Evolutionary conservation across 2,888 invertebrate genomes (phyloP), one percentile per base, ranked within the genome.

Genomic region (Aricia artaxerxes): DNA sequence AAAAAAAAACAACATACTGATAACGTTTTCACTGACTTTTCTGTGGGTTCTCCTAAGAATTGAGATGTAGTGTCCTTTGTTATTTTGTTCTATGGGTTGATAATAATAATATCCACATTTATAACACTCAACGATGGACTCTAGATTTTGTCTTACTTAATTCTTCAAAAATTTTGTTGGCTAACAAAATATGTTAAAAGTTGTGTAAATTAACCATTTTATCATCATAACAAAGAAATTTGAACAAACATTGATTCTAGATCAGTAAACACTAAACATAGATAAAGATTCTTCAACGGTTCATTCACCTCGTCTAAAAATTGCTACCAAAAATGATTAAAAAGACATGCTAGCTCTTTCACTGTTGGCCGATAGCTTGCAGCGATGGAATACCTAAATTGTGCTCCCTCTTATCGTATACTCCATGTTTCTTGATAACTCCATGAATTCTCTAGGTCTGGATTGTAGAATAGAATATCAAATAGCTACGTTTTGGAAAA

Each of bases 361-460:
- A 76, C 53, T 13, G 57, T 35, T 76, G 76, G 76, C 76, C 76
- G 31, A 76, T 53, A 53, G 76, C 76, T 53, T 31, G 31, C 16
- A 35, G 76, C 76, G 31, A 76, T 31, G 13, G 76, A 76, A 76
- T 76, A 76, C 76, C 76, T 76, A 76, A 76, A 76, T 73, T 24
- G 16, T 13, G 16, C 44, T 73, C 73, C 24, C 16, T 44, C 44
- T 44, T 73, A 73, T 44, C 44, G 7, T 4, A 44, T 9, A 73
- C 40, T 73, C 44, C n/a, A 69, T 69, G 35, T 69, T 69, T 69
- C 35, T 69, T 13, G 69, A 69, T 69, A 69, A 64, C 11, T 38
- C 69, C 5, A 69, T 38, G 69, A 69, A 35, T 69, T 69, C 38
- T 69, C 11, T 69, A 38, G 1, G 69, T 69, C 35, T 69, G 35